Conservation (phyloP, 2,113 vertebrate species). For the Crotalus tigris region DNA sequence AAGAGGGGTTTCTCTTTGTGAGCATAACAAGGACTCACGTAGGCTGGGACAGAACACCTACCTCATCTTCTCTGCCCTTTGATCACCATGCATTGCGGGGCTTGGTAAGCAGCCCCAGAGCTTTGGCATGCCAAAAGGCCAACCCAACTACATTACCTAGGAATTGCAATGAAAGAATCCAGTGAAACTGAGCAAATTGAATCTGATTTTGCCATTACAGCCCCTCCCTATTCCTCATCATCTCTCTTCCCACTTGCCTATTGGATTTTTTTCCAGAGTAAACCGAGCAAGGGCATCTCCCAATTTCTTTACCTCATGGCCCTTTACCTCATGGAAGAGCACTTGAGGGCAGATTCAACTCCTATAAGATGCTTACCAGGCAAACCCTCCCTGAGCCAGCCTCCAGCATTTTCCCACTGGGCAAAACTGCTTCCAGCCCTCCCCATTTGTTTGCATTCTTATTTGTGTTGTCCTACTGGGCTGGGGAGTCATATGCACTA, state of each 20-base stretch:
- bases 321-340: not conserved
- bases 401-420: not conserved
- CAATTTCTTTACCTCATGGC: not conserved
- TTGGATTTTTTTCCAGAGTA: not conserved
- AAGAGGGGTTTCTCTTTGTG: no score
- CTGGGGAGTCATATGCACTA: not conserved
- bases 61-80: not conserved
- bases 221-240: not conserved
- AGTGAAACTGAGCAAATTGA: not conserved
- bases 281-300: not conserved
- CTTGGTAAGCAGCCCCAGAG: not conserved
- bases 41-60: no score
- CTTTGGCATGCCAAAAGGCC: not conserved
- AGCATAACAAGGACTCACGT: no score
- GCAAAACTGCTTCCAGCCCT: not conserved
- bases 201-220: not conserved
- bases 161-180: not conserved
- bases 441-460: not conserved
- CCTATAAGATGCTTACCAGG: not conserved
- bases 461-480: not conserved
- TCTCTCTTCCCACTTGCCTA: not conserved
- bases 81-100: not conserved
- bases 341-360: not conserved
- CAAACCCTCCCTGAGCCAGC: not conserved
- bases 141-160: not conserved